Conservation (phyloP, 1,140 invertebrate species). For the Palaemon carinicauda region DNA sequence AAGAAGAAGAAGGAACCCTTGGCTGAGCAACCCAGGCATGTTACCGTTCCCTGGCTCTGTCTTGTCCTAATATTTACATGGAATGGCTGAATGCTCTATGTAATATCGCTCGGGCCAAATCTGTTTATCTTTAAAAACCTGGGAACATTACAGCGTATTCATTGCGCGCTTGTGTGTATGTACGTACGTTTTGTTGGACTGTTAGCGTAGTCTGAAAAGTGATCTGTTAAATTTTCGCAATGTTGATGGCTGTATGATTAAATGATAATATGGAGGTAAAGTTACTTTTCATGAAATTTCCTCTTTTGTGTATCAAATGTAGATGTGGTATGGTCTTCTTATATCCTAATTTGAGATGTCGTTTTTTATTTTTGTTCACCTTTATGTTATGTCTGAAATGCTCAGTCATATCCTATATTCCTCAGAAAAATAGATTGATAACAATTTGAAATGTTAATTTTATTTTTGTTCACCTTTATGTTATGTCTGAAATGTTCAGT, state of each 20-base stretch:
- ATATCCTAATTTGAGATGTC: too few relatives aligned
- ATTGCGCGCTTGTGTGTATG: neutral
- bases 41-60: neutral
- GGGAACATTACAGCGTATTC: neutral
- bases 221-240: neutral
- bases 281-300: neutral
- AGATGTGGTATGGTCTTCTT: too few relatives aligned
- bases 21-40: neutral
- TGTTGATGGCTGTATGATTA: neutral
- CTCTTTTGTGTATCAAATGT: too few relatives aligned
- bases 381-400: too few relatives aligned
- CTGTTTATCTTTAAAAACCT: slow-evolving; percentile 1
- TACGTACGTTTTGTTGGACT: neutral
- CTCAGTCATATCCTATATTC: too few relatives aligned
- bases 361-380: too few relatives aligned
- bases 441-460: too few relatives aligned
- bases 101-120: neutral
- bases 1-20: too few relatives aligned
- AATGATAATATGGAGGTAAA: neutral
- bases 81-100: neutral
- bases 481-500: too few relatives aligned
- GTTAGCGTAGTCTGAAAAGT: neutral
- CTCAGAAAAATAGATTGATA: too few relatives aligned
- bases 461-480: too few relatives aligned
- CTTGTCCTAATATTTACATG: neutral